Base-by-base conservation (phyloP, 2,888 invertebrate genomes). In the Philonicus albiceps region DNA sequence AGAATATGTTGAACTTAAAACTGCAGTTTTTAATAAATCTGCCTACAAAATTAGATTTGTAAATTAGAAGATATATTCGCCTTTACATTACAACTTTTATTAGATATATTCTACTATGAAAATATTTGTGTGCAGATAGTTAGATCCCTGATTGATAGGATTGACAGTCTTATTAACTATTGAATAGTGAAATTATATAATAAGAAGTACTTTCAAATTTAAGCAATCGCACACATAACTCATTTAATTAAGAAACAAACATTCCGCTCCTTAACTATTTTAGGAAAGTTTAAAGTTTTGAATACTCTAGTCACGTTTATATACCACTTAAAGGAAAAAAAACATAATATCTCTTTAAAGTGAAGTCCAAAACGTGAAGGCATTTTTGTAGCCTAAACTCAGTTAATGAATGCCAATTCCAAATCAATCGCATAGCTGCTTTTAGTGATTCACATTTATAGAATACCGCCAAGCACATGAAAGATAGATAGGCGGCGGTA, bases 341-440 rank as follows among this genome's bases (percentile, higher is more conserved):
- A 74, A 74, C 74, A 31, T 37, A 74, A 37, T 19, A 19, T 74
- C 8, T 74, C 74, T 74, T 74, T 31, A 19, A 40, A 37, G 31
- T 8, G 64, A 64, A 64, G 64, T 22, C 64, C 64, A 64, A 74
- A 37, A 74, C 74, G 74, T 74, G 74, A 74, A 74, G 74, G 74
- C 31, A 74, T 74, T n/a, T 74, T 37, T 7, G 31, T 74, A 31
- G 74, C 30, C 74, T 16, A 74, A 16, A 74, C 74, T 74, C 34
- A 16, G 37, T 74, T 43, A 34, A 31, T 19, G 74, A 74, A 31
- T 74, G 74, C 34, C 64, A 64, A 64, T 64, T 64, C 16, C 74
- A 74, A 74, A 74, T 74, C 37, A 37, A 74, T 74, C 74, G 30
- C 30, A n/a, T 19, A 74, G 34, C 74, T 74, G 74, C 74, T 74